Conservation (phyloP, 2,113 vertebrate species). For the Chionomys nivalis region DNA sequence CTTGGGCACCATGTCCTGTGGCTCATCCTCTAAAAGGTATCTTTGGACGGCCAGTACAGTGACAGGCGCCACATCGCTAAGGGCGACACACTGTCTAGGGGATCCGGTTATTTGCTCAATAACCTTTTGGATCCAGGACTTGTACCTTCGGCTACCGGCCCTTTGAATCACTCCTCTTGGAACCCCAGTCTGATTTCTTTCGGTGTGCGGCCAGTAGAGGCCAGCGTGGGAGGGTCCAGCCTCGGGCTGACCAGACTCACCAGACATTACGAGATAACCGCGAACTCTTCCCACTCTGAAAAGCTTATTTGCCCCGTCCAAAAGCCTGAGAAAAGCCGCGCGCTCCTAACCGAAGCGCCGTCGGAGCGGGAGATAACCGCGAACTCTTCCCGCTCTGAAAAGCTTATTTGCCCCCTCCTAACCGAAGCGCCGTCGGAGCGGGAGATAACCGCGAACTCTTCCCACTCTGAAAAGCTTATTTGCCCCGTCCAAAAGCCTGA, state of each 20-base stretch:
- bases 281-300: not conserved
- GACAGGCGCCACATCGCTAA: constrained; percentile 72
- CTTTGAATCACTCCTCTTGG: not conserved
- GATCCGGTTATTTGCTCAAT: constrained; percentile 25
- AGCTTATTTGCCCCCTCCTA: not conserved
- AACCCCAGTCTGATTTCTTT: not conserved
- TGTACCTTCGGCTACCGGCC: not conserved
- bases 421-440: not conserved
- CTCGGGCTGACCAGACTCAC: not conserved
- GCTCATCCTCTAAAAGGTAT: constrained; percentile 78
- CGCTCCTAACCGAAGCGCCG: not conserved
- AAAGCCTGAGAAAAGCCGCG: not conserved
- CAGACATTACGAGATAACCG: not conserved
- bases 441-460: not conserved
- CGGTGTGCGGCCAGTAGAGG: fast-evolving
- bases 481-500: not conserved
- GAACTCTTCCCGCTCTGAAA: not conserved
- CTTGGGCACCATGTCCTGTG: constrained; percentile 49
- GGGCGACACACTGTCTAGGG: constrained; percentile 63
- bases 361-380: not conserved
- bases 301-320: not conserved
- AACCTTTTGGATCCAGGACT: constrained; percentile 73
- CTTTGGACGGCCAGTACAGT: constrained; percentile 85
- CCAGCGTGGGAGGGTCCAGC: not conserved
- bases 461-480: not conserved